Base-by-base conservation (phyloP, 2,797 vertebrate genomes). In the Hoplostethus mediterraneus region DNA sequence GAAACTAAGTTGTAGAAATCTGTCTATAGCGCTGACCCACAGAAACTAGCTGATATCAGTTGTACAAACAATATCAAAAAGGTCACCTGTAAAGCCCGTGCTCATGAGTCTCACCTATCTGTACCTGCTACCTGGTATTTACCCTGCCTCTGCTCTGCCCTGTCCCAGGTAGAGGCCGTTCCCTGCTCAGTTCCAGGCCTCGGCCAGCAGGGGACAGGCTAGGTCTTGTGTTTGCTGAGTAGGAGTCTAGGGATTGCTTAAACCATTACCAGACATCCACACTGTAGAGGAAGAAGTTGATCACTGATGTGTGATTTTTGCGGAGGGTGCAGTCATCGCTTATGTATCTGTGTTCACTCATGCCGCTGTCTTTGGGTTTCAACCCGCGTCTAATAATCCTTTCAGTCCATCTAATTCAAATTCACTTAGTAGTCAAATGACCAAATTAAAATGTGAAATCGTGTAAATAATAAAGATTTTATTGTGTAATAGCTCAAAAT, bases 401-500 rank as follows among this genome's bases (percentile, higher is more conserved):
- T 55, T 14, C 53, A 31, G 14, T 5, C 13, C 33, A 14, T 55
- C 53, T 55, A 14, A 55, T 55, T 33, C 53, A 55, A 31, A 55
- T 30, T 55, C 38, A 25, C 1, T 36, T 38, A 63, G 40, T 38
- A 5, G 45, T 16, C 33, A 67, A 2, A 69, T 68, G 63, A 51
- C 1, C 13, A 25, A 67, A 63, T 48, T 3, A 55, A 58, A 45
- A 36, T 21, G 44, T 44, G 3, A 21, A 38, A 66, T 3, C 65
- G 42, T 82, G 82, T 92, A 87, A 57, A 93, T 95, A 89, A 92
- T 94, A 95, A 95, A 90, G 73, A 38, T 88, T 95, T 96, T 95
- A 96, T 96, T 96, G 76, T 88, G 71, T 84, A 91, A 93, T 90
- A 91, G 92, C 89, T 95, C 90, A 95, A 96, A 96, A 94, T 93